Evolutionary conservation across 2,888 invertebrate genomes (phyloP).

Genomic region (Drosophila subsilvestris): DNA sequence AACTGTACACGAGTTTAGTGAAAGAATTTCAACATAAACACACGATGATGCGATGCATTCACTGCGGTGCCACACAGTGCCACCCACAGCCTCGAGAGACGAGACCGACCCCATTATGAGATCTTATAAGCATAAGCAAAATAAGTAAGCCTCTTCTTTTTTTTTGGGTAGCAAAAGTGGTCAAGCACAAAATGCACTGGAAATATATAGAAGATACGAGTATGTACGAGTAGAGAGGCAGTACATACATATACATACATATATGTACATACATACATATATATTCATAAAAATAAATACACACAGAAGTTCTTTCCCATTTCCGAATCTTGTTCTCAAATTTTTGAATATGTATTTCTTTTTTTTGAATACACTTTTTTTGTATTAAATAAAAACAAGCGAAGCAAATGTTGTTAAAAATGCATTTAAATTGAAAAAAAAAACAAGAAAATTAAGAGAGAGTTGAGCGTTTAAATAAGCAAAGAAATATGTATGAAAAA

Average conservation of each 20-base stretch:
- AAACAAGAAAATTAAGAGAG: constrained; percentile 21
- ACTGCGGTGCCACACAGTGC: too few species aligned
- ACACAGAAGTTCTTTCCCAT: constrained; percentile 23
- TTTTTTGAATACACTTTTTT: constrained; percentile 38
- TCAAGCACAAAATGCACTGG: constrained; percentile 27
- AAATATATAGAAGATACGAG: constrained; percentile 17
- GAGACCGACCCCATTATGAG: background rate
- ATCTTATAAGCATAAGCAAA: background rate
- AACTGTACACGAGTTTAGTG: constrained; percentile 15
- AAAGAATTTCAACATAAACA: constrained; percentile 2
- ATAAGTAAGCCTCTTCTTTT: constrained; percentile 2
- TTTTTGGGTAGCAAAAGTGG: constrained; percentile 18
- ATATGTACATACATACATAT: constrained; percentile 17
- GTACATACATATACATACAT: constrained; percentile 24
- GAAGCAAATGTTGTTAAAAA: constrained; percentile 44
- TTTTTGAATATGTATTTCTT: background rate
- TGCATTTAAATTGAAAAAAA: constrained; percentile 37
- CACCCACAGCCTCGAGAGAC: background rate
- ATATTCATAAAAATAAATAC: background rate
- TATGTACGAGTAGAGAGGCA: background rate
- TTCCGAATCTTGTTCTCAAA: constrained; percentile 30
- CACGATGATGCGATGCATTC: background rate
- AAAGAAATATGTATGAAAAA: constrained; percentile 31
- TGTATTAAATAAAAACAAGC: constrained; percentile 37
- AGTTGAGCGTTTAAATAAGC: constrained; percentile 29